Percentiles rank a stretch among this genome's conserved stretches.
Evolutionary conservation across 2,888 invertebrate genomes (phyloP).

Genomic region (Stictocephala bisonia): DNA sequence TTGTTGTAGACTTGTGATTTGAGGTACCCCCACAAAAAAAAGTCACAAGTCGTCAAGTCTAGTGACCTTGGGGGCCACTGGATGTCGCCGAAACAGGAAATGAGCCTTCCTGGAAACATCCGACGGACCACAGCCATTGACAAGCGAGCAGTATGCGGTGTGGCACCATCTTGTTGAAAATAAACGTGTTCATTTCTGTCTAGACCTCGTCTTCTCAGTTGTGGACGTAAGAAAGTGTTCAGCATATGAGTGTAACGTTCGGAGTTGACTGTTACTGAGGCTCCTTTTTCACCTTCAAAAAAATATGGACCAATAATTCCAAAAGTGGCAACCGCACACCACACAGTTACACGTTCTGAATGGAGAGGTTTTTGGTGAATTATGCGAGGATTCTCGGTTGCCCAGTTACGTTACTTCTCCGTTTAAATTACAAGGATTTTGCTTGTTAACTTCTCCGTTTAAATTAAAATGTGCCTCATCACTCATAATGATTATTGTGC

Average conservation of each 20-base stretch:
- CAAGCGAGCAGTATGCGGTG: not conserved
- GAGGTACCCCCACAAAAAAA: not conserved
- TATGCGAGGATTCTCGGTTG: not conserved
- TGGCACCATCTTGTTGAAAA: conserved; percentile 4
- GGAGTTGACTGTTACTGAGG: not conserved
- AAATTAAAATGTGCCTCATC: not conserved
- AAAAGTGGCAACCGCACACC: not conserved
- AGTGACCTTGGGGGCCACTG: not conserved
- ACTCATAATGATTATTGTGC: not conserved
- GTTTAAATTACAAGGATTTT: too few species aligned
- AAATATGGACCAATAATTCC: too few species aligned
- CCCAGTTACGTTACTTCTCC: not conserved
- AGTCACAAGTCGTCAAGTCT: not conserved
- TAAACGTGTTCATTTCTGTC: not conserved
- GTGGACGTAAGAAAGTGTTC: conserved; percentile 1
- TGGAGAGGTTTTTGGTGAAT: too few species aligned
- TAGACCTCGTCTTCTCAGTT: not conserved
- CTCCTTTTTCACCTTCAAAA: not conserved
- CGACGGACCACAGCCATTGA: not conserved
- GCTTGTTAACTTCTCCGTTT: not conserved
- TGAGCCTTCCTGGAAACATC: not conserved
- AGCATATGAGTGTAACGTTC: conserved; percentile 9
- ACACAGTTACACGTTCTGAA: not conserved
- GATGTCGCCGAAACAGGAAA: not conserved
- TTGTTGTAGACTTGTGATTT: not conserved